These are phyloP conservation scores for Conchocele bisecta DNA, from an alignment of 2,888 invertebrate species.

Conservation along the genomic window DNA sequence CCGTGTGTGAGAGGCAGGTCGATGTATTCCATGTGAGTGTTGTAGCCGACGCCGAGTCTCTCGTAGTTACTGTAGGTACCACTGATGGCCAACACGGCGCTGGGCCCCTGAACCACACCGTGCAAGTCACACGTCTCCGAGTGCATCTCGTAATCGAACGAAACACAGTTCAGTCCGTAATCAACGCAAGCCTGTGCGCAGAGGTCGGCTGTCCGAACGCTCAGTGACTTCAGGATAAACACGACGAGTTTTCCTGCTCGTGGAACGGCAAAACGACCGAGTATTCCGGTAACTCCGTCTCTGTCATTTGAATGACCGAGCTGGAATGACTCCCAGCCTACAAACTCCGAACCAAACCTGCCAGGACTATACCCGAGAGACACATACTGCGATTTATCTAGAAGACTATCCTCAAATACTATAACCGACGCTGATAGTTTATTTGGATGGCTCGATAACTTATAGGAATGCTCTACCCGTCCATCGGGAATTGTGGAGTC, in stretches of 20 bases:
- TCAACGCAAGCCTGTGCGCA: constrained; percentile 58
- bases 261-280: constrained; percentile 51
- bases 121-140: constrained; percentile 61
- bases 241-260: constrained; percentile 55
- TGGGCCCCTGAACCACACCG: constrained; percentile 51
- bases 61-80: constrained; percentile 60
- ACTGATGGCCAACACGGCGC: constrained; percentile 42
- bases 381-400: constrained; percentile 34
- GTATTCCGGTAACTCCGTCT: constrained; percentile 7
- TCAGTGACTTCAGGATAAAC: constrained; percentile 23
- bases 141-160: constrained; percentile 64
- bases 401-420: constrained; percentile 62
- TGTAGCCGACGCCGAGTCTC: constrained; percentile 56
- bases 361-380: constrained; percentile 62
- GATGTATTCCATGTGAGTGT: constrained; percentile 41
- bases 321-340: constrained; percentile 38
- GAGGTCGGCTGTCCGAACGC: constrained; percentile 20
- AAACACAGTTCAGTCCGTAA: constrained; percentile 54
- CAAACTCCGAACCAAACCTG: constrained; percentile 48
- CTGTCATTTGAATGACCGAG: constrained; percentile 30
- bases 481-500: constrained; percentile 69
- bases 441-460: constrained; percentile 61
- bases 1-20: constrained; percentile 53
- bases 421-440: constrained; percentile 56
- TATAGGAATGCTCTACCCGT: constrained; percentile 59